Evolutionary conservation across 2,888 invertebrate genomes (phyloP).

Genomic region (Leuctra nigra): DNA sequence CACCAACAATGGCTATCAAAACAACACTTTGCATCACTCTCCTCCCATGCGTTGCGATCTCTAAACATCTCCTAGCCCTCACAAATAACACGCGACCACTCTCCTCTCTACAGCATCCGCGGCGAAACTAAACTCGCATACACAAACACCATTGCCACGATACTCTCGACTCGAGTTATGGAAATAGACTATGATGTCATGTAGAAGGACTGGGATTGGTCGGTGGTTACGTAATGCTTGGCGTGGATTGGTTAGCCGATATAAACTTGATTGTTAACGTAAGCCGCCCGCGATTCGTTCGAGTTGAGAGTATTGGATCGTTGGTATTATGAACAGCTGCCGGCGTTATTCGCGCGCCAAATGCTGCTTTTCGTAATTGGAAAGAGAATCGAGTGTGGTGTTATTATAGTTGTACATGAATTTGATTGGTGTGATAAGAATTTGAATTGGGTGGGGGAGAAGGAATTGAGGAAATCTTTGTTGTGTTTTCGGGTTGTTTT

Average conservation of each 20-base stretch:
- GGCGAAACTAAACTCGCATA: background rate
- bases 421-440: too few relatives aligned
- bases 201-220: background rate
- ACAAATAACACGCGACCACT: too few relatives aligned
- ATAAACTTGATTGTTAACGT: constrained; percentile 9
- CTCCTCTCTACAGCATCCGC: background rate
- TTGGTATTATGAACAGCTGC: too few relatives aligned
- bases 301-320: too few relatives aligned
- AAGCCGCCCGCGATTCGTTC: constrained; percentile 15
- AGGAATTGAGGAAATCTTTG: too few relatives aligned
- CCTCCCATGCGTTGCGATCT: background rate
- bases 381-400: too few relatives aligned
- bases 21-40: constrained; percentile 7
- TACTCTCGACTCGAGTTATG: background rate
- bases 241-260: constrained; percentile 2
- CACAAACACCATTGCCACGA: constrained; percentile 6
- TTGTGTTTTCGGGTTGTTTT: too few relatives aligned
- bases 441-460: too few relatives aligned
- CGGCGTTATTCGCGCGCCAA: too few relatives aligned
- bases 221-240: constrained; percentile 10
- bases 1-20: constrained; percentile 1
- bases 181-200: constrained; percentile 13
- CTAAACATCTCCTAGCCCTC: background rate
- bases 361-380: too few relatives aligned
- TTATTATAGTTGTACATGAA: too few relatives aligned